phyloP scores from a whole-genome alignment of 2,888 invertebrate species.

The Graphium colonna region DNA sequence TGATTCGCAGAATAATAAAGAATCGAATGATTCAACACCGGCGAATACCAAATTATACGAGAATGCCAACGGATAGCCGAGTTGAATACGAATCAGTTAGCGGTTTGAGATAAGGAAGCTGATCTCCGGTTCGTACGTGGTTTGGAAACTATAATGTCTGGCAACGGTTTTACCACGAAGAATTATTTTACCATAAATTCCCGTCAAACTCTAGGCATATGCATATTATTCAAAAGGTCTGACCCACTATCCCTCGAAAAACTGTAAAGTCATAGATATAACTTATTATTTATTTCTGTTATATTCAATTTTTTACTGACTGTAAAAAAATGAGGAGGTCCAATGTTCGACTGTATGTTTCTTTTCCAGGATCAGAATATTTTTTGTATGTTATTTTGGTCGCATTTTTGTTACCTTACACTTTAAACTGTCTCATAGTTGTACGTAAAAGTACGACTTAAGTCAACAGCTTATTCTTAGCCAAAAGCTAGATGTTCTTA shows the following conservation, averaged over 20 bases:
- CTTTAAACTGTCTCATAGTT: too few species aligned
- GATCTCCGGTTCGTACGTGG: constrained; percentile 43
- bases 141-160: constrained; percentile 25
- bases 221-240: not conserved
- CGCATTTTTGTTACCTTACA: too few species aligned
- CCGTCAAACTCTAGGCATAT: constrained; percentile 8
- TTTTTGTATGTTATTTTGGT: too few species aligned
- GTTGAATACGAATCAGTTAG: constrained; percentile 48
- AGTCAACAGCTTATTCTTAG: too few species aligned
- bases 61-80: constrained; percentile 42
- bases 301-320: too few species aligned
- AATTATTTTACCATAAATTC: constrained; percentile 21
- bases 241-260: not conserved
- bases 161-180: constrained; percentile 25
- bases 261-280: too few species aligned
- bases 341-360: too few species aligned
- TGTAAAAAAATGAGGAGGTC: too few species aligned
- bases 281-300: too few species aligned
- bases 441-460: too few species aligned
- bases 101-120: constrained; percentile 49
- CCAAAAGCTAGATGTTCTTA: too few species aligned
- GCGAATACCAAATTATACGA: constrained; percentile 51
- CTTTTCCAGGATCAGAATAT: too few species aligned
- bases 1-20: not conserved
- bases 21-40: constrained; percentile 32